phyloP scores from a whole-genome alignment of 2,888 invertebrate species.

The Lydus trimaculatus region DNA sequence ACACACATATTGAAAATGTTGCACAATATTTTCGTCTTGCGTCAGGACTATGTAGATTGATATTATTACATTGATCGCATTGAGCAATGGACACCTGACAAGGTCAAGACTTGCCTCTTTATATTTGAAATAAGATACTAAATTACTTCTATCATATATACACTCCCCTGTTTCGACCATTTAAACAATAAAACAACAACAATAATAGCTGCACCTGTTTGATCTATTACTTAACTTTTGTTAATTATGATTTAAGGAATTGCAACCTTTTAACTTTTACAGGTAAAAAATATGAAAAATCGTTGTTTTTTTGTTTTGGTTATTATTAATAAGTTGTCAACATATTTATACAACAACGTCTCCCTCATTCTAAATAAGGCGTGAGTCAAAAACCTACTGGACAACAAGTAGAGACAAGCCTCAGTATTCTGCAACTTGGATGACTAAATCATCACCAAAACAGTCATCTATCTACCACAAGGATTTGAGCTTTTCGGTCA shows the following conservation, averaged over 20 bases:
- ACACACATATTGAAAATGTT: slow-evolving; percentile 19
- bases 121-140: slow-evolving; percentile 8
- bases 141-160: background rate
- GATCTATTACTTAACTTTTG: slow-evolving; percentile 17
- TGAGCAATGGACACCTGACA: slow-evolving; percentile 37
- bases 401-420: background rate
- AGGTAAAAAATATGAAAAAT: background rate
- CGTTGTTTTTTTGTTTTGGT: background rate
- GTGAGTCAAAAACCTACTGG: background rate
- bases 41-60: slow-evolving; percentile 36
- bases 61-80: slow-evolving; percentile 37
- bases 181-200: background rate
- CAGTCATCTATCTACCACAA: no score
- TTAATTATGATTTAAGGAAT: slow-evolving; percentile 7
- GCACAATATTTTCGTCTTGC: slow-evolving; percentile 32
- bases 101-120: slow-evolving; percentile 34
- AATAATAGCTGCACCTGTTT: slow-evolving; percentile 34
- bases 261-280: background rate
- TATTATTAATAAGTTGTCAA: background rate
- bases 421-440: no score
- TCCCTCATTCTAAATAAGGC: background rate
- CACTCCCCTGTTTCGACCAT: background rate
- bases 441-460: no score
- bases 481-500: no score
- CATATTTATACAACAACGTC: background rate